Conservation (phyloP, 2,797 vertebrate species). For the Galago senegalensis region DNA sequence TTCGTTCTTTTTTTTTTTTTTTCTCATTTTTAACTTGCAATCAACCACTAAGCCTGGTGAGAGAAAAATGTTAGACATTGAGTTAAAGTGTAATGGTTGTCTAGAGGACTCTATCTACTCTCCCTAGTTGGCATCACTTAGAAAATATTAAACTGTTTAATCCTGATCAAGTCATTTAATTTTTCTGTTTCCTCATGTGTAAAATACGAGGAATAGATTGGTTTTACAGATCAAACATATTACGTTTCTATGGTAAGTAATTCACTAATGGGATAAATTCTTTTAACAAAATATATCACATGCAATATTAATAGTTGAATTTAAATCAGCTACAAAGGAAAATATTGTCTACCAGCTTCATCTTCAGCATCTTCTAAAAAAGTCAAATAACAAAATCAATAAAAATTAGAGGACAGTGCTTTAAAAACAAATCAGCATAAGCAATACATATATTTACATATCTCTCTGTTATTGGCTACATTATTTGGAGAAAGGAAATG, state of each 20-base stretch:
- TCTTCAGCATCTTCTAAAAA: neutral
- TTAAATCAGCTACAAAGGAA: neutral
- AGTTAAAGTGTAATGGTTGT: neutral
- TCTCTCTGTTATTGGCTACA: neutral
- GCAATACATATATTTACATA: neutral
- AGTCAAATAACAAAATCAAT: neutral
- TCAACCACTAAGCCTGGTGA: neutral
- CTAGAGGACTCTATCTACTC: neutral
- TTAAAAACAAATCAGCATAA: neutral
- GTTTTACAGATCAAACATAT: constrained; percentile 30
- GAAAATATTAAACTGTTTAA: neutral
- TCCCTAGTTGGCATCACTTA: neutral
- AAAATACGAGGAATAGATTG: constrained; percentile 16
- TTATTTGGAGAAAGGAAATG: constrained; percentile 30
- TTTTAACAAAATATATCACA: constrained; percentile 3
- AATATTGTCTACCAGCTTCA: neutral
- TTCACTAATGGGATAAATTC: neutral
- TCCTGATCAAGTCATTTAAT: neutral
- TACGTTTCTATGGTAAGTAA: neutral
- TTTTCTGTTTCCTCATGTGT: neutral
- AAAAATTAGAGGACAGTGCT: neutral
- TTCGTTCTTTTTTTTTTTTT: neutral
- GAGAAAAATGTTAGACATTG: neutral
- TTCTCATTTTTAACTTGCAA: neutral
- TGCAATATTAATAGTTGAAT: constrained; percentile 18